Conservation (phyloP, 2,113 vertebrate genomes). For the Mugil cephalus region DNA sequence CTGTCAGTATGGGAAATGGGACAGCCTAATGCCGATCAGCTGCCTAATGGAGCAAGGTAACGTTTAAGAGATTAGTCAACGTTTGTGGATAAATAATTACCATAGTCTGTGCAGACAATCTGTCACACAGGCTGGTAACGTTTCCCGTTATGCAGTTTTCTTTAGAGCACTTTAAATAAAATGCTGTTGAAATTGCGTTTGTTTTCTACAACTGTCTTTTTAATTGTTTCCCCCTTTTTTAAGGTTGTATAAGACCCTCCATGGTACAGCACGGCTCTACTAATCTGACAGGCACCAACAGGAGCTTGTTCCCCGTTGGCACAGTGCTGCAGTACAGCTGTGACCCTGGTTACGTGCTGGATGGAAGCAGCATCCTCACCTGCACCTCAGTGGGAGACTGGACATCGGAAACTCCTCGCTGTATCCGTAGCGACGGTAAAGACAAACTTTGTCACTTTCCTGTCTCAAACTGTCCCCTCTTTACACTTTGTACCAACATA, state of each 20-base stretch:
- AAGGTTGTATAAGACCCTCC: slow-evolving; percentile 77
- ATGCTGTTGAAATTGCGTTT: neutral
- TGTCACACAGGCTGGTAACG: slow-evolving; percentile 83
- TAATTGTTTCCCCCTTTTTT: neutral
- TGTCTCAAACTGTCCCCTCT: no score
- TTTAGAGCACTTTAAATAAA: neutral
- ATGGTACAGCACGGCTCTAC: slow-evolving; percentile 72
- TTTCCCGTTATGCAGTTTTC: neutral
- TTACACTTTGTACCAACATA: neutral
- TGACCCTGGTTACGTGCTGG: slow-evolving; percentile 78
- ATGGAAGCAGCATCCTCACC: slow-evolving; percentile 71
- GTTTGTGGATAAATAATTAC: neutral
- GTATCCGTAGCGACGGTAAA: slow-evolving; percentile 81
- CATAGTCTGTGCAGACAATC: neutral
- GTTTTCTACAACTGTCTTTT: slow-evolving; percentile 15
- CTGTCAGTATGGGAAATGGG: slow-evolving; percentile 94
- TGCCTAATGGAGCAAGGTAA: slow-evolving; percentile 89
- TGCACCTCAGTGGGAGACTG: slow-evolving; percentile 78
- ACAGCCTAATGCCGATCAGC: slow-evolving; percentile 91
- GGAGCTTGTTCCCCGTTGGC: slow-evolving; percentile 76
- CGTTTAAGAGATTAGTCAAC: neutral
- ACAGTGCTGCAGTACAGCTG: slow-evolving; percentile 83
- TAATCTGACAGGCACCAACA: slow-evolving; percentile 81
- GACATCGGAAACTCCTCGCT: slow-evolving; percentile 80
- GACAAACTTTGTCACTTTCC: neutral